These are phyloP conservation scores for Ophioninae sp. DNA, from an alignment of 2,888 invertebrate species.

Conservation along the genomic window DNA sequence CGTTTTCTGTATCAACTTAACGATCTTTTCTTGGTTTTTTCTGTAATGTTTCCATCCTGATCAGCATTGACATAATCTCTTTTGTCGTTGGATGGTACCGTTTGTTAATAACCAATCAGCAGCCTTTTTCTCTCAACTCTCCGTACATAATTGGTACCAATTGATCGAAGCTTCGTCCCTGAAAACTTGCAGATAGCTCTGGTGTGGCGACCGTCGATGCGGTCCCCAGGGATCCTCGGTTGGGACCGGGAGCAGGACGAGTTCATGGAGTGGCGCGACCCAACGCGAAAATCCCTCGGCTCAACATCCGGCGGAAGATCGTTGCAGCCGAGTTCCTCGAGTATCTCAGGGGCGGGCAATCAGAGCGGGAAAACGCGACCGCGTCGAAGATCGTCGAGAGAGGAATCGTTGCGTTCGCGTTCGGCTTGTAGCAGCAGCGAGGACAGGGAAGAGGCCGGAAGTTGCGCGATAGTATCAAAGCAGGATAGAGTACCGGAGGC, in stretches of 20 bases:
- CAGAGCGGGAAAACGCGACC: conserved; percentile 65
- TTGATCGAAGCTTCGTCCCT: not conserved
- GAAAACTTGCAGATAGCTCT: conserved; percentile 75
- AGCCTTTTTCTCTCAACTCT: not conserved
- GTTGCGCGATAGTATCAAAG: conserved; percentile 64
- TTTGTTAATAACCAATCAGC: too few relatives aligned
- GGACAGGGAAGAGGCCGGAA: conserved; percentile 54
- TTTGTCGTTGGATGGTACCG: too few relatives aligned
- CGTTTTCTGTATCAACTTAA: too few relatives aligned
- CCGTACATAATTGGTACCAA: not conserved
- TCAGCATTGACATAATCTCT: too few relatives aligned
- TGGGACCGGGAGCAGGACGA: conserved; percentile 80
- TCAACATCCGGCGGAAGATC: conserved; percentile 39
- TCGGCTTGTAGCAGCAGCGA: conserved; percentile 76
- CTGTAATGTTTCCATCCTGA: too few relatives aligned
- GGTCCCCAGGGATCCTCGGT: conserved; percentile 79
- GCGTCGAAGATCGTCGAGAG: conserved; percentile 74
- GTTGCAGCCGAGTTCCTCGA: conserved; percentile 65
- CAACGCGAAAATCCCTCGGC: conserved; percentile 66
- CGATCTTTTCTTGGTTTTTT: too few relatives aligned
- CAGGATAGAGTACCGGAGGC: conserved; percentile 67
- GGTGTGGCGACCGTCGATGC: conserved; percentile 80
- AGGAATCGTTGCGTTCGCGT: conserved; percentile 68
- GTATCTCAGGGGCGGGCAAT: conserved; percentile 74
- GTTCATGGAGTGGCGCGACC: conserved; percentile 80